These are phyloP conservation scores for Bradypus variegatus DNA, from an alignment of 2,797 vertebrate species.

Conservation along the genomic window DNA sequence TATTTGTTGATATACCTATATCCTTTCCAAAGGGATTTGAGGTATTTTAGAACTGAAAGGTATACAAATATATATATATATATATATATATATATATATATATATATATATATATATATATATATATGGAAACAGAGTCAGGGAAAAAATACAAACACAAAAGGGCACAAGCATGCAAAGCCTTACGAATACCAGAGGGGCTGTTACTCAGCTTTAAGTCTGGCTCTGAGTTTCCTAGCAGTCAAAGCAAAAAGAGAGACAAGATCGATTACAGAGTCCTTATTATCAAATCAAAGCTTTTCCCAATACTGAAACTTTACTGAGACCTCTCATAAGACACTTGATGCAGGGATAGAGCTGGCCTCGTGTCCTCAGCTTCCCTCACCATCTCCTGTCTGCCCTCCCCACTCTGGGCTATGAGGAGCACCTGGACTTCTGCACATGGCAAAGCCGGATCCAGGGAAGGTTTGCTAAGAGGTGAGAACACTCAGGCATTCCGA, in stretches of 20 bases:
- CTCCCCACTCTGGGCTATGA: background rate
- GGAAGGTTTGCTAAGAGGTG: background rate
- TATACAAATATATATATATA: background rate
- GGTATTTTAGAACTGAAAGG: background rate
- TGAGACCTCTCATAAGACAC: background rate
- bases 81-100: background rate
- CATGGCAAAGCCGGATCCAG: background rate
- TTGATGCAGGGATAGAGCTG: background rate
- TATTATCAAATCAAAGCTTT: background rate
- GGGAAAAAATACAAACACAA: background rate
- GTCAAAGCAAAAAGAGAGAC: constrained; percentile 5
- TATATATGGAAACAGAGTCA: background rate
- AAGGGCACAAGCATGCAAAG: background rate
- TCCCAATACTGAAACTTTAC: background rate
- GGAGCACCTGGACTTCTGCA: background rate
- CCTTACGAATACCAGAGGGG: background rate
- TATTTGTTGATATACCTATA: background rate
- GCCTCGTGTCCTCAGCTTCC: no score
- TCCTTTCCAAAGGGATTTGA: background rate
- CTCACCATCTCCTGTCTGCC: background rate
- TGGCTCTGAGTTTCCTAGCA: constrained; percentile 19
- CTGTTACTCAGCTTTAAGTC: background rate
- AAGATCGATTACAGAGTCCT: background rate
- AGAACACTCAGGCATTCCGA: background rate
- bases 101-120: background rate